Evolutionary conservation across 1,140 invertebrate species (phyloP), one percentile per base, ranked within the genome.

Genomic region (Rhopalosiphum maidis): DNA sequence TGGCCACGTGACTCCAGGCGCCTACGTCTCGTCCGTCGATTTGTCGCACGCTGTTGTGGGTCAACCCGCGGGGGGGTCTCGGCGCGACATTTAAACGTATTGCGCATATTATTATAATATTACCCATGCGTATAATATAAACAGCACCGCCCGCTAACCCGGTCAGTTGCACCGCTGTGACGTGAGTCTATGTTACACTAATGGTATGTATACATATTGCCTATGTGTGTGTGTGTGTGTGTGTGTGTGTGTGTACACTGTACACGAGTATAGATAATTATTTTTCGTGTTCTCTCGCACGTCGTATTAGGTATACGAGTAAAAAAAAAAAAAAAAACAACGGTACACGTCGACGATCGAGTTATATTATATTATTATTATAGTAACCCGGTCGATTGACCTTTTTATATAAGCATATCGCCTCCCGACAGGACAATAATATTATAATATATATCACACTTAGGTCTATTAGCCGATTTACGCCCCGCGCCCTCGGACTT

Each of bases 331-430:
- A 51, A 83, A 85, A 85, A 85, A 85, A 85, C 37, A 41, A 85
- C 83, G 41, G 60, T 68, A 68, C 60, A 68, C 60, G 60, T 68
- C 60, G 4, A 68, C 60, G 60, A n/a, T 68, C 60, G 60, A 68
- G n/a, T 68, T 68, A n/a, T 68, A 68, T 68, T 68, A 68, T 68
- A 18, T 25, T 55, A 55, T 60, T 60, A 60, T 60, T 60, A n/a
- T 68, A 68, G 60, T 89, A 35, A 89, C 51, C 51, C 48, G 87
- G 37, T 54, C 87, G 87, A 89, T 54, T 89, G 87, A 89, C 51
- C 87, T 89, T 54, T 89, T 55, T 48, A n/a, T 68, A n/a, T n/a
- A 68, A 68, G 60, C 60, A 68, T 68, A 68, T 68, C 30, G 15
- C 23, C 85, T 22, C 51, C n/a, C 48, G 48, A 55, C 87, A 48